phyloP scores from a whole-genome alignment of 2,113 vertebrate genomes.

The Podilymbus podiceps region DNA sequence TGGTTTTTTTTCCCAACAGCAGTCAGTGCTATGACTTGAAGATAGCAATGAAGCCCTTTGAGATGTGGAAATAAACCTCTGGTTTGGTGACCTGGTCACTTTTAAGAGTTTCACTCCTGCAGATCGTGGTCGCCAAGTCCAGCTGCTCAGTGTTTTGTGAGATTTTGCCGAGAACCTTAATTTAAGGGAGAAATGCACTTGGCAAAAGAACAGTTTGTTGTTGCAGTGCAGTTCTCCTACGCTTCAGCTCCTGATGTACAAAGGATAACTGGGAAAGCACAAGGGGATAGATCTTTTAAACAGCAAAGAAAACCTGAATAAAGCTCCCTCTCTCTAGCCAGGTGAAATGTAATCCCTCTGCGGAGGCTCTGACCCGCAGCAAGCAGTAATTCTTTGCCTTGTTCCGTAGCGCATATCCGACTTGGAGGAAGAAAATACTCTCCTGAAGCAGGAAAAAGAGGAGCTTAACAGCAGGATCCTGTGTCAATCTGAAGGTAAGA shows the following conservation, averaged over 20 bases:
- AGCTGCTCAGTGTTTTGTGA: not conserved
- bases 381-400: not conserved
- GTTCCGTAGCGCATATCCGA: constrained; percentile 81
- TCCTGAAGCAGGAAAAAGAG: constrained; percentile 91
- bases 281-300: not conserved
- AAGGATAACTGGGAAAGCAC: not conserved
- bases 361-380: not conserved
- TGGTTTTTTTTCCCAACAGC: no score
- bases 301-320: not conserved
- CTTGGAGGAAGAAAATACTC: constrained; percentile 85
- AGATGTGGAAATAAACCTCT: not conserved
- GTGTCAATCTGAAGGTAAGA: constrained; percentile 78
- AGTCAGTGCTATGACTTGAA: not conserved
- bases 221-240: not conserved
- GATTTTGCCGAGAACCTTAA: not conserved
- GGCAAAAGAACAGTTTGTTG: not conserved
- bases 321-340: not conserved
- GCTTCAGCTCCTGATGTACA: not conserved
- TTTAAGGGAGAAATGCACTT: not conserved
- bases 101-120: not conserved
- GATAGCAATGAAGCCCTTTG: rapidly evolving
- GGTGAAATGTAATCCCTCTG: not conserved
- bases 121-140: rapidly evolving
- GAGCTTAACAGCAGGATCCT: constrained; percentile 84
- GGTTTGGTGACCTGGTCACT: not conserved